Conservation (phyloP, 92 coral and sea anemone species). For the Chrysogorgia sp. region DNA sequence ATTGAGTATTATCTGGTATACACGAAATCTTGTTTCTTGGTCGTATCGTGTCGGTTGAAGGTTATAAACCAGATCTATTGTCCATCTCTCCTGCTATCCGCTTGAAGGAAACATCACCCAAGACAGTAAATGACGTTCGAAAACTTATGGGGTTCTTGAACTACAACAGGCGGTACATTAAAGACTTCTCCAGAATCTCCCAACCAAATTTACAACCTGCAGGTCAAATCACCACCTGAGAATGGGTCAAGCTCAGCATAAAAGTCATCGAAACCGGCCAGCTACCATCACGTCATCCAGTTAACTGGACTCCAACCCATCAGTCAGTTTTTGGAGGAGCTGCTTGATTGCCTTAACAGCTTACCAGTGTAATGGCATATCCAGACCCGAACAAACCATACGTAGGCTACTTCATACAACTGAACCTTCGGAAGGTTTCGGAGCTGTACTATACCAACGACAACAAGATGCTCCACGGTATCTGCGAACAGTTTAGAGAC, state of each 20-base stretch:
- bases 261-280: slow-evolving; percentile 19
- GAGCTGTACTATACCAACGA: slow-evolving; percentile 45
- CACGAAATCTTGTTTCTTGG: slow-evolving; percentile 60
- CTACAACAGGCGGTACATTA: slow-evolving; percentile 54
- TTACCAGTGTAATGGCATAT: no score
- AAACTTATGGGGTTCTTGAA: slow-evolving; percentile 61
- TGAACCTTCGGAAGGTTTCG: no score
- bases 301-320: slow-evolving; percentile 52
- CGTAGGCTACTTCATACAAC: no score
- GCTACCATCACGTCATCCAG: slow-evolving; percentile 49
- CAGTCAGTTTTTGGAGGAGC: slow-evolving; percentile 51
- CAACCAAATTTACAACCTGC: slow-evolving; percentile 40
- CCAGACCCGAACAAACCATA: slow-evolving; percentile 43
- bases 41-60: slow-evolving; percentile 56
- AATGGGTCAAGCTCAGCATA: no score
- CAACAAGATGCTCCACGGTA: slow-evolving; percentile 24
- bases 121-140: slow-evolving; percentile 57
- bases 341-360: no score
- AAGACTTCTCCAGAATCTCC: slow-evolving; percentile 46
- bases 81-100: slow-evolving; percentile 49
- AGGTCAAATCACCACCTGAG: no score
- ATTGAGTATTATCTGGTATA: no score
- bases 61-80: slow-evolving; percentile 52
- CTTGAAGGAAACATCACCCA: slow-evolving; percentile 50
- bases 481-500: slow-evolving; percentile 38